Base-by-base conservation (phyloP, 2,797 vertebrate species). In the Pseudotriccus pelzelni region DNA sequence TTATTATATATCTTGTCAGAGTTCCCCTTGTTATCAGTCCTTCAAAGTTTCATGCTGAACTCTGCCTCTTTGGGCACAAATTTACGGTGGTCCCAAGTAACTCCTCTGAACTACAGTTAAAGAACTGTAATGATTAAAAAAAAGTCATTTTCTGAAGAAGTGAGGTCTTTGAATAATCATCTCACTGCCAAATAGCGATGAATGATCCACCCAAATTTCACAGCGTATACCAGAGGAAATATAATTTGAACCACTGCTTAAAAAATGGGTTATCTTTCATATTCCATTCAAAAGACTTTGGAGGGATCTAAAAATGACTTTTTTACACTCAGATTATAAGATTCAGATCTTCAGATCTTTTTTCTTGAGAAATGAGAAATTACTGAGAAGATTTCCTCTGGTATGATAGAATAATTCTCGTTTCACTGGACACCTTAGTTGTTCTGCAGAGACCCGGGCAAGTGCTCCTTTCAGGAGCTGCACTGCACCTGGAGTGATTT, bases 381-480 rank as follows among this genome's bases (percentile, higher is more conserved):
- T 6, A 69, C 5, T n/a, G 44, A 56, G 25, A 78, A 68, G 11
- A 36, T 68, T 52, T 47, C 58, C 14, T 70, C 27, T 55, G 36
- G 14, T n/a, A 16, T 24, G 36, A 50, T 10, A 75, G 39, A 25
- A 53, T 67, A 72, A 59, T 55, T 86, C 18, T 62, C 2, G 0
- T 70, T 91, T 72, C 14, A 28, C 14, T 69, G 66, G 22, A 63
- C 16, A 41, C 6, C 1, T 60, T 41, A 18, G 5, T 39, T 63
- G 30, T 12, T 50, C 53, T 75, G 13, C 24, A 79, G 36, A 28
- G 36, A 55, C 13, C 30, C 0, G 0, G 41, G 25, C 22, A 19
- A 46, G 17, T 0, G 0, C 9, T 53, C 17, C 15, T 52, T 37
- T 30, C 0, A 0, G 39, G 50, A 84, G 24, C 20, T 39, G 41